Evolutionary conservation across 2,888 invertebrate genomes (phyloP), one percentile per base, ranked within the genome.

Genomic region (Sphaeridia pumilis): DNA sequence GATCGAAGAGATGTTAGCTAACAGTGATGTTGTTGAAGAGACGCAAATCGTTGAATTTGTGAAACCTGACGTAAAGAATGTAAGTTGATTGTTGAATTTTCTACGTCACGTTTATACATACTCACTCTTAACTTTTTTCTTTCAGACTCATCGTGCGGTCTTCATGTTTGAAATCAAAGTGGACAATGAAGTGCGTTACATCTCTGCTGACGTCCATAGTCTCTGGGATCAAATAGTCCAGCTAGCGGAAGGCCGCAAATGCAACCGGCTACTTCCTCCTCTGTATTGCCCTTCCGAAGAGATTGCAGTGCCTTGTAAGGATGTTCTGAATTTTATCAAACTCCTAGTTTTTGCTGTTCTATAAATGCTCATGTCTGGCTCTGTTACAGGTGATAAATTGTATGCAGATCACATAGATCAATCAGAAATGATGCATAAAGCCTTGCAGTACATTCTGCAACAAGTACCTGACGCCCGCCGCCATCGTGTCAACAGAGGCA

Each of bases 211-310:
- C 44, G 64, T 61, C 4, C 44, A 50, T 1, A 53, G 59, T 7
- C 55, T 61, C 31, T 94, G 94, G 94, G 79, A 82, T 51, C 86
- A 86, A 68, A 86, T 94, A 10, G 83, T 88, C 62, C 87, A 90
- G 65, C 82, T 84, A 28, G 89, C 93, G 1, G 90, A 93, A 69
- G 82, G 81, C 62, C 87, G 89, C 2, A 75, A 93, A 49, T 79
- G 82, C 53, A 81, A 82, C 24, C 82, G 85, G 56, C 84, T 87
- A 24, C 74, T 93, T 67, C 80, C 87, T 3, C 80, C 83, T 1
- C 73, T 92, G 51, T 84, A 72, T 1, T 61, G 59, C 46, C 58
- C 64, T 45, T 41, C 65, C 76, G 54, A 75, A 76, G 2, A n/a
- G n/a, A n/a, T n/a, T n/a, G n/a, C n/a, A n/a, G n/a, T n/a, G n/a